phyloP scores from a whole-genome alignment of 1,140 invertebrate genomes.

The Campoletis sonorensis region DNA sequence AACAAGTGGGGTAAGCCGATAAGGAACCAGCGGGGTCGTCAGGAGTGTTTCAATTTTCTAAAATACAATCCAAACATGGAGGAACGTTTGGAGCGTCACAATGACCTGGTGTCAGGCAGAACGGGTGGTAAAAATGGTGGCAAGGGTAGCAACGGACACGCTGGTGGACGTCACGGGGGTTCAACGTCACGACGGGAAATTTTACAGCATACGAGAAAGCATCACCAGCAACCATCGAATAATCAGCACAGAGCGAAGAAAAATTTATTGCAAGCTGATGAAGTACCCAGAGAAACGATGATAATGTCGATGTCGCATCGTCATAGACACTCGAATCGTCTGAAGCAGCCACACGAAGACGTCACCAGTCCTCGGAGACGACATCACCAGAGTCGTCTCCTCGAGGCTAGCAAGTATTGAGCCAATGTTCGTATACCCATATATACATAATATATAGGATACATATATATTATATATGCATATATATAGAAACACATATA shows the following conservation, averaged over 20 bases:
- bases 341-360: constrained; percentile 61
- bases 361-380: constrained; percentile 63
- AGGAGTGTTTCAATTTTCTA: constrained; percentile 77
- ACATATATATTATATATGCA: constrained; percentile 11
- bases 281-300: constrained; percentile 55
- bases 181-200: constrained; percentile 46
- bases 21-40: constrained; percentile 68
- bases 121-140: constrained; percentile 16
- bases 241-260: constrained; percentile 49
- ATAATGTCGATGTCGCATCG: constrained; percentile 67
- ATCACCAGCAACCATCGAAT: constrained; percentile 18
- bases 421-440: constrained; percentile 48
- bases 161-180: constrained; percentile 15
- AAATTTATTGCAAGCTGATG: constrained; percentile 54
- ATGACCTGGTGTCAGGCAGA: constrained; percentile 72
- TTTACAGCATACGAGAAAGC: constrained; percentile 29
- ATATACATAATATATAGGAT: constrained; percentile 30
- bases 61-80: constrained; percentile 74
- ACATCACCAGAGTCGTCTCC: constrained; percentile 63
- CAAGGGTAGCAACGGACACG: background rate
- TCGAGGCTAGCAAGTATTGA: constrained; percentile 72
- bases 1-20: constrained; percentile 76
- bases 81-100: constrained; percentile 74
- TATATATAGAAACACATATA: constrained; percentile 2
- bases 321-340: constrained; percentile 72